These are phyloP conservation scores for Brachionus angularis DNA, from an alignment of 1,140 invertebrate genomes.

Conservation along the genomic window DNA sequence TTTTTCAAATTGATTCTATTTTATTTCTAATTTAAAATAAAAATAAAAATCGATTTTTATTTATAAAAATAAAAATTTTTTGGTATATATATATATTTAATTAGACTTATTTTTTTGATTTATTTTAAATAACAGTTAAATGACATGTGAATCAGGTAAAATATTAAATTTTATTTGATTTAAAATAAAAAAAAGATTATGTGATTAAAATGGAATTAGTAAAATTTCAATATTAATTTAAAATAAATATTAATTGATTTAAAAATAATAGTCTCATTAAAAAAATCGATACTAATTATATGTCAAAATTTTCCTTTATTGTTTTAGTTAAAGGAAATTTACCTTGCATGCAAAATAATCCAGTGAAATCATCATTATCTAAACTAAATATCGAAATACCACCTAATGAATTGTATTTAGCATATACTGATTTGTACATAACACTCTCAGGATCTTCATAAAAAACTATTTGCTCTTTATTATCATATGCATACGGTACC, in stretches of 20 bases:
- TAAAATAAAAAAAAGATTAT: no score
- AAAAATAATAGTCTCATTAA: constrained; percentile 1
- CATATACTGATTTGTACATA: constrained; percentile 64
- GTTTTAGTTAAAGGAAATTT: constrained; percentile 50
- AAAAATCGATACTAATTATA: no score
- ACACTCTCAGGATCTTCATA: constrained; percentile 77
- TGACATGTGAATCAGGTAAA: no score
- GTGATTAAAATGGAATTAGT: no score
- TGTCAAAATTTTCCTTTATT: constrained; percentile 65
- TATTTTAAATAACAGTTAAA: no score
- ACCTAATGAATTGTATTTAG: neutral
- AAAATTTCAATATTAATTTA: neutral
- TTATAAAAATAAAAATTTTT: no score
- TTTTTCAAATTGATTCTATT: neutral
- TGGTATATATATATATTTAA: no score
- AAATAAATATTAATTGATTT: neutral
- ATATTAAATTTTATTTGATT: no score
- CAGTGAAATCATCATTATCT: constrained; percentile 33
- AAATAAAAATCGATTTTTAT: no score
- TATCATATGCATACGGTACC: constrained; percentile 70
- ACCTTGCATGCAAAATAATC: constrained; percentile 18
- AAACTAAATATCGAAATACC: neutral
- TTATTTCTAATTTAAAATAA: no score
- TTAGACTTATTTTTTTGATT: no score
- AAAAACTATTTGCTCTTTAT: constrained; percentile 78